A percentile compares a stretch with the other conserved stretches of the same genome.
Evolutionary conservation across 1,140 invertebrate genomes (phyloP).

Genomic region (Glossosoma conforme): DNA sequence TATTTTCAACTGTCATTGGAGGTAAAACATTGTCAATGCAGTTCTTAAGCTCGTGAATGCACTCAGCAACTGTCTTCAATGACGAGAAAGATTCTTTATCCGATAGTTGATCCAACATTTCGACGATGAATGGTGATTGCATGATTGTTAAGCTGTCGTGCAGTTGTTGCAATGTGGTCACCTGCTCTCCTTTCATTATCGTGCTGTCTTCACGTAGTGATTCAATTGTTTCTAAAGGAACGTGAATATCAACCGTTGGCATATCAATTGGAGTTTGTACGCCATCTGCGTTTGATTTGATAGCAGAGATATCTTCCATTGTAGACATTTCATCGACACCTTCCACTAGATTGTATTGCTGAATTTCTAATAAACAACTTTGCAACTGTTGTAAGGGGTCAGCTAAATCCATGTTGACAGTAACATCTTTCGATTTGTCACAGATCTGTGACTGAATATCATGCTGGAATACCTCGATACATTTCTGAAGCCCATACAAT

Average conservation of each 20-base stretch:
- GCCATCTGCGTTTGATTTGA: slow-evolving; percentile 53
- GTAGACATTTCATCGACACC: slow-evolving; percentile 47
- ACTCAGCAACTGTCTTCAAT: slow-evolving; percentile 38
- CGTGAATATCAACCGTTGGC: slow-evolving; percentile 19
- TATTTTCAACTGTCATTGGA: slow-evolving; percentile 35
- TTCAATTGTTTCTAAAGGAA: slow-evolving; percentile 28
- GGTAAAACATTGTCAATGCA: slow-evolving; percentile 39
- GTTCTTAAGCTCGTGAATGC: slow-evolving; percentile 39
- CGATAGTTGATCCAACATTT: slow-evolving; percentile 37
- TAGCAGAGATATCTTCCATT: slow-evolving; percentile 52
- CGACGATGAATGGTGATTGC: slow-evolving; percentile 38
- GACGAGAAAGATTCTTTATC: slow-evolving; percentile 36
- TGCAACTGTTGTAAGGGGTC: slow-evolving; percentile 50
- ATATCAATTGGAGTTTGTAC: too few species aligned
- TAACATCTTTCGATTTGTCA: slow-evolving; percentile 34
- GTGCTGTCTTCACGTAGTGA: slow-evolving; percentile 29
- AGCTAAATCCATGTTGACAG: slow-evolving; percentile 41
- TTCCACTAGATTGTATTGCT: slow-evolving; percentile 45
- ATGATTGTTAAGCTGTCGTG: slow-evolving; percentile 37
- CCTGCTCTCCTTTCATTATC: slow-evolving; percentile 29
- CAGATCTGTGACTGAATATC: slow-evolving; percentile 42
- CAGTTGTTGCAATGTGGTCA: slow-evolving; percentile 32
- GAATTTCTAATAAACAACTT: slow-evolving; percentile 50
- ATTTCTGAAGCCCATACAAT: slow-evolving; percentile 46
- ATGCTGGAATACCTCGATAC: slow-evolving; percentile 48